Conservation (phyloP, 2,113 vertebrate genomes). For the Rhea pennata region DNA sequence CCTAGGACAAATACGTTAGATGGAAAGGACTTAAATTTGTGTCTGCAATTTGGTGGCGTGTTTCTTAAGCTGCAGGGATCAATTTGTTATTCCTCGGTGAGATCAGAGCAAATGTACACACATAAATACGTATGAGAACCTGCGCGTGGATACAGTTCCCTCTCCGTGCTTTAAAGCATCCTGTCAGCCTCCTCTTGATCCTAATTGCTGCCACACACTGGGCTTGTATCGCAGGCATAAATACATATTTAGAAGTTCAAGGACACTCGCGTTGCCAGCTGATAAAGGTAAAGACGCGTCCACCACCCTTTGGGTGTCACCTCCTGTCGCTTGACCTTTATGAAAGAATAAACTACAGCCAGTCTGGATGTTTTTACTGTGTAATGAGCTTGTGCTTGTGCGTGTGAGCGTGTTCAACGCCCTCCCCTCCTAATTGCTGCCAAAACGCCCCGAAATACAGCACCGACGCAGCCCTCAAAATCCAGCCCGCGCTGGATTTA, state of each 20-base stretch:
- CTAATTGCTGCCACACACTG: constrained; percentile 1
- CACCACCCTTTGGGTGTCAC: not conserved
- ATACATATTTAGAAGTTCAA: not conserved
- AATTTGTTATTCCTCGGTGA: constrained; percentile 9
- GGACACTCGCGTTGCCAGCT: not conserved
- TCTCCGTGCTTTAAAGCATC: not conserved
- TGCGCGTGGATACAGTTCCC: fast-evolving
- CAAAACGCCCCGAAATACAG: fast-evolving
- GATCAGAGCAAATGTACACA: not conserved
- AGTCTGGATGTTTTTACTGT: not conserved
- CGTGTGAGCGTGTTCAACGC: fast-evolving
- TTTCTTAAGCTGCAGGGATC: constrained; percentile 35
- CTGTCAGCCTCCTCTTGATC: constrained; percentile 7
- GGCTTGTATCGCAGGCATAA: not conserved
- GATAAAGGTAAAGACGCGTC: not conserved
- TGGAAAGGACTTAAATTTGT: constrained; percentile 48
- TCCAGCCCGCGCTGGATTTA: not conserved
- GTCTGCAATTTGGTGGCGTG: not conserved
- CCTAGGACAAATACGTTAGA: not conserved
- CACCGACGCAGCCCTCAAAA: not conserved
- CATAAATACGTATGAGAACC: constrained; percentile 40
- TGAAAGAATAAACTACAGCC: not conserved
- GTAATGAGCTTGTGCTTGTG: not conserved
- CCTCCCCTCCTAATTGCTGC: not conserved
- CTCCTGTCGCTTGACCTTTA: not conserved